A percentile compares a stretch with the other conserved stretches of the same genome.
Conservation (phyloP, 2,888 invertebrate species). For the Seira sanloemensis region DNA sequence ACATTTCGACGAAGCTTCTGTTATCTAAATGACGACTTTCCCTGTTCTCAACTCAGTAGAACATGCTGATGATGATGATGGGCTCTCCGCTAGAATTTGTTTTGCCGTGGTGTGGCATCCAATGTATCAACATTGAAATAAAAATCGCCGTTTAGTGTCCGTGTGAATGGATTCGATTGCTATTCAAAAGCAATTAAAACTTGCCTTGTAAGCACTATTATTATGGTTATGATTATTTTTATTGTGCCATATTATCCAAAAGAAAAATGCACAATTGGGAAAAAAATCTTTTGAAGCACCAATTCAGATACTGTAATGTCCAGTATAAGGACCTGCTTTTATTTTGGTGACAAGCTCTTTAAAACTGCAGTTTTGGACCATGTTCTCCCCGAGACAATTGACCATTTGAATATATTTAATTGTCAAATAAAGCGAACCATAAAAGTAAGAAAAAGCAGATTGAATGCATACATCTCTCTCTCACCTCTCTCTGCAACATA, state of each 20-base stretch:
- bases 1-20: slow-evolving; percentile 24
- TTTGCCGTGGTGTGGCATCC: no score
- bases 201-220: slow-evolving; percentile 39
- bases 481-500: no score
- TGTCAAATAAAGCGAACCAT: slow-evolving; percentile 41
- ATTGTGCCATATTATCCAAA: slow-evolving; percentile 33
- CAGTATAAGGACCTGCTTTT: not conserved
- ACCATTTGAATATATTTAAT: slow-evolving; percentile 46
- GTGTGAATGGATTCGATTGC: no score
- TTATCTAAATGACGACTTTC: slow-evolving; percentile 43
- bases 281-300: no score
- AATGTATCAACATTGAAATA: no score
- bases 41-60: no score
- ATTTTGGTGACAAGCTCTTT: slow-evolving; percentile 45
- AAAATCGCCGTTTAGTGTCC: no score
- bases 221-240: slow-evolving; percentile 27
- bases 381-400: slow-evolving; percentile 41
- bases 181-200: slow-evolving; percentile 43
- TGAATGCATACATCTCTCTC: no score
- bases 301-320: slow-evolving; percentile 8
- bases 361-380: slow-evolving; percentile 40
- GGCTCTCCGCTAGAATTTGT: no score
- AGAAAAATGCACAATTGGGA: not conserved
- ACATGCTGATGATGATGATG: no score
- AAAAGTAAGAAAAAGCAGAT: slow-evolving; percentile 24